Evolutionary conservation across 2,888 invertebrate species (phyloP).

Genomic region (Dorcus hopei): DNA sequence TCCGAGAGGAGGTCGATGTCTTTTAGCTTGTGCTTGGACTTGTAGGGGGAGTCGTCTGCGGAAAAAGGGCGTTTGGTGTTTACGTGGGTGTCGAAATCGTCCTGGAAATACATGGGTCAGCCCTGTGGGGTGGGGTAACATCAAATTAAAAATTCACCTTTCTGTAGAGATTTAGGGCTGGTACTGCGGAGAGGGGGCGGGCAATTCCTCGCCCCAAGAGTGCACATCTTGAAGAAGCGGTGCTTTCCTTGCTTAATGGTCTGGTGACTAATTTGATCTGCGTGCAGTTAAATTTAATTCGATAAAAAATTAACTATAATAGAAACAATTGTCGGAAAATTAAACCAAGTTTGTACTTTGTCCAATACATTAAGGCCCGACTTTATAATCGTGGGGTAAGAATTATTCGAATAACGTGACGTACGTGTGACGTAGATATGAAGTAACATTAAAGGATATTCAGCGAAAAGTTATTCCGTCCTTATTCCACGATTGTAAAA

Average conservation of each 20-base stretch:
- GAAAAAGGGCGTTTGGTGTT: constrained; percentile 39
- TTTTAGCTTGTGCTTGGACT: not conserved
- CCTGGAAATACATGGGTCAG: constrained; percentile 18
- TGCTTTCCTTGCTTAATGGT: constrained; percentile 31
- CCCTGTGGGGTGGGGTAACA: not conserved
- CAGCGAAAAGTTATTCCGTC: too few relatives aligned
- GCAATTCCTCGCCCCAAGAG: constrained; percentile 33
- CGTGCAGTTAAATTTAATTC: constrained; percentile 10
- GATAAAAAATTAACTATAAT: too few relatives aligned
- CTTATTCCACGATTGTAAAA: too few relatives aligned
- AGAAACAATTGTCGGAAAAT: too few relatives aligned
- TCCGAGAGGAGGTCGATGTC: not conserved
- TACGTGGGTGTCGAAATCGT: constrained; percentile 25
- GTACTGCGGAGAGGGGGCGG: constrained; percentile 41
- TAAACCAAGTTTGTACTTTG: constrained; percentile 1
- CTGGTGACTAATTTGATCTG: constrained; percentile 40
- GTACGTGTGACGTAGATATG: too few relatives aligned
- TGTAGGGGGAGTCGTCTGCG: constrained; percentile 32
- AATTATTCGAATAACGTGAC: too few relatives aligned
- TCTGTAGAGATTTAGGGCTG: constrained; percentile 29
- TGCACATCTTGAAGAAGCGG: constrained; percentile 37
- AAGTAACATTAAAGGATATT: too few relatives aligned
- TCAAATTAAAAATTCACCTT: constrained; percentile 4
- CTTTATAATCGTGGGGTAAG: too few relatives aligned
- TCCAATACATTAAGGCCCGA: not conserved